phyloP scores from a whole-genome alignment of 2,797 vertebrate genomes.

The Tragopan temminckii region DNA sequence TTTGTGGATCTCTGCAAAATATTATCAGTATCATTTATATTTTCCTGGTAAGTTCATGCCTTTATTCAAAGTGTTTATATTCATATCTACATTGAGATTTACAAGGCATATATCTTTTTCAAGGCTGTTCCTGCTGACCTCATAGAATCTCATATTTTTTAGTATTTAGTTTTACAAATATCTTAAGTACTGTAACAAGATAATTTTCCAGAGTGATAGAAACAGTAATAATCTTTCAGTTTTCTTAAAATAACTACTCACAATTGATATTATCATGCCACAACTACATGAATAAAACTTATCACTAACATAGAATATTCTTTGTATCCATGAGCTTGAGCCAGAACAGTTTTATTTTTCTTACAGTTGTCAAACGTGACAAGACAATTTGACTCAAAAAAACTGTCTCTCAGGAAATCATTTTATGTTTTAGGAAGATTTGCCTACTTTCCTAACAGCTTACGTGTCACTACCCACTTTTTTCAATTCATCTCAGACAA shows the following conservation, averaged over 20 bases:
- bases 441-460: neutral
- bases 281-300: neutral
- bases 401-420: neutral
- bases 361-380: neutral
- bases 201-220: conserved; percentile 27
- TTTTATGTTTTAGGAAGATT: neutral
- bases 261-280: neutral
- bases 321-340: neutral
- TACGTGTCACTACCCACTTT: neutral
- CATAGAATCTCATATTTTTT: neutral
- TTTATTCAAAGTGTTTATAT: conserved; percentile 53
- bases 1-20: conserved; percentile 63
- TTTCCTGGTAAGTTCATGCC: conserved; percentile 25
- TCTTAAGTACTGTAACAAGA: conserved; percentile 9
- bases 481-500: neutral
- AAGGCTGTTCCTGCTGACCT: neutral
- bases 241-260: neutral
- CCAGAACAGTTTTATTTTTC: neutral
- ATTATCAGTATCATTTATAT: conserved; percentile 55
- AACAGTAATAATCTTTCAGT: neutral
- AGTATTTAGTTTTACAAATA: conserved; percentile 24
- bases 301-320: too few species aligned
- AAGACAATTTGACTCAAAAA: neutral
- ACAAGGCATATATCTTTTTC: neutral
- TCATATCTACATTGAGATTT: conserved; percentile 16